Evolutionary conservation across 2,888 invertebrate genomes (phyloP).

Genomic region (Ornithoptera alexandrae): DNA sequence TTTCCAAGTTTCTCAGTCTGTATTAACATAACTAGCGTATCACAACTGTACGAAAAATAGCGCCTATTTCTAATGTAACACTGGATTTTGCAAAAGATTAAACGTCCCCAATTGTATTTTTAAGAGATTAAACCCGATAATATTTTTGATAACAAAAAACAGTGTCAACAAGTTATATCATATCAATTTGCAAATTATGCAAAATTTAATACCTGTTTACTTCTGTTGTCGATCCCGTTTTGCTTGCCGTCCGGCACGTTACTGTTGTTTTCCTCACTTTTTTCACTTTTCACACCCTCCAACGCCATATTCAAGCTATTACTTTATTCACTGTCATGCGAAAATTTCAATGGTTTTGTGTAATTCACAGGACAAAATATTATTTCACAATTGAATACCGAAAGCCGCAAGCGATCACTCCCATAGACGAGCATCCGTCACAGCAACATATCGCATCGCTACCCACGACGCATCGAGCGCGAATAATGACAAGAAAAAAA

Average conservation of each 20-base stretch:
- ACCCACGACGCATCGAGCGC: conserved; percentile 70
- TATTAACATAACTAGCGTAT: conserved; percentile 32
- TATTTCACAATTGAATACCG: conserved; percentile 62
- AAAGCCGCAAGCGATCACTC: conserved; percentile 55
- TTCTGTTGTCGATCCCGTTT: conserved; percentile 80
- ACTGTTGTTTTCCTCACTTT: conserved; percentile 77
- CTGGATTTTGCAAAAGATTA: not conserved
- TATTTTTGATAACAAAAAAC: not conserved
- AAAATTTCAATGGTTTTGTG: conserved; percentile 42
- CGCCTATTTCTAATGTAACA: conserved; percentile 23
- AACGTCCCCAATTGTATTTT: not conserved
- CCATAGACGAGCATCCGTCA: conserved; percentile 64
- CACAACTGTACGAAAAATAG: conserved; percentile 64
- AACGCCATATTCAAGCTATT: conserved; percentile 72
- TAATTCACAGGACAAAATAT: conserved; percentile 59
- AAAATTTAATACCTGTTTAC: conserved; percentile 76
- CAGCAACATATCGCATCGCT: conserved; percentile 46
- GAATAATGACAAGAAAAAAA: conserved; percentile 57
- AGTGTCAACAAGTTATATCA: not conserved
- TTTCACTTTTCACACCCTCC: conserved; percentile 79
- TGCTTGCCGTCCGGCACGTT: conserved; percentile 75
- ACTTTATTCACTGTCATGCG: conserved; percentile 76
- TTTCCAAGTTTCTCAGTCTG: conserved; percentile 50
- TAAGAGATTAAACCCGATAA: not conserved
- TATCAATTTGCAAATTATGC: conserved; percentile 43